Percentiles rank a stretch among this genome's conserved stretches.
phyloP scores from a whole-genome alignment of 2,797 vertebrate genomes.

The Bradypus variegatus region DNA sequence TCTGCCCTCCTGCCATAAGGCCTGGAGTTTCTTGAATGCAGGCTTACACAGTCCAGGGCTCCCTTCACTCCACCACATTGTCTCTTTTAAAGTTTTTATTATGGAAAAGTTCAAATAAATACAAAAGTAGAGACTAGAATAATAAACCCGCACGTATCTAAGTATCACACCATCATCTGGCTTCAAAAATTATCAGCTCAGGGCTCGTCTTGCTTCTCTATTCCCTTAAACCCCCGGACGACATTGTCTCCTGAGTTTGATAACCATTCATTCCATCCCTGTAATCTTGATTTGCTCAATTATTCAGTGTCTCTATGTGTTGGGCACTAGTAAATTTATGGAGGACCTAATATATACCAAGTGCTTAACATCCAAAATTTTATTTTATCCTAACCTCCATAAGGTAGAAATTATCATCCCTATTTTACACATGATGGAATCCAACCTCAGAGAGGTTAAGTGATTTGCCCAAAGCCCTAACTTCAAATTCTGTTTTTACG shows the following conservation, averaged over 20 bases:
- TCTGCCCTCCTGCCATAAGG: background rate
- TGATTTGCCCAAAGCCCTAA: slow-evolving; percentile 16
- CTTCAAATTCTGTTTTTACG: background rate
- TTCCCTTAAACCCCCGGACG: background rate
- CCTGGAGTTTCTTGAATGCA: background rate
- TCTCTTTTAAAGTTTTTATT: background rate
- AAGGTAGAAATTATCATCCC: background rate
- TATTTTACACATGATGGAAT: slow-evolving; percentile 20
- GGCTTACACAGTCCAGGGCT: background rate
- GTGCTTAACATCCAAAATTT: background rate
- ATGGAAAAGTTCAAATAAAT: background rate
- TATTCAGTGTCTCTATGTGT: background rate
- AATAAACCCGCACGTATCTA: background rate
- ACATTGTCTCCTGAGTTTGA: background rate
- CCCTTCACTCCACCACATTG: background rate
- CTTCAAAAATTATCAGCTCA: background rate
- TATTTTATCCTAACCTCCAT: slow-evolving; percentile 31
- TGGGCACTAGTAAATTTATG: slow-evolving; percentile 16
- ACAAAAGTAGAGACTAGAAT: background rate
- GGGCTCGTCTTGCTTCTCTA: background rate
- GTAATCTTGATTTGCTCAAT: slow-evolving; percentile 12
- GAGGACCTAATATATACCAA: background rate
- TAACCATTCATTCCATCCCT: background rate
- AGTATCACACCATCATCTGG: background rate
- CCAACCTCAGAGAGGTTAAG: slow-evolving; percentile 25